phyloP scores from a whole-genome alignment of 2,797 vertebrate genomes.

The Cirrhinus molitorella region DNA sequence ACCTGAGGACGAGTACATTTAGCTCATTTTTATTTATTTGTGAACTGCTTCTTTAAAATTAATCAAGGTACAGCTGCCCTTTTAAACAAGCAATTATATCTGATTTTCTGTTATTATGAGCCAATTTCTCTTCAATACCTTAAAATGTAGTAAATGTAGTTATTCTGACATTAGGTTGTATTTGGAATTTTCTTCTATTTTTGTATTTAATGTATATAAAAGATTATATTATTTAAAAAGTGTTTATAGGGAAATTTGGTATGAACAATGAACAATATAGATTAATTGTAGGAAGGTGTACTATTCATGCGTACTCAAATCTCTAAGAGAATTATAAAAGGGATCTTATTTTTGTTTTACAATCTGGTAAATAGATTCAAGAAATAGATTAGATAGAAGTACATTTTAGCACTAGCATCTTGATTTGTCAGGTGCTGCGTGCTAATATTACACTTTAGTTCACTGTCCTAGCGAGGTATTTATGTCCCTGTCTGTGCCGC shows the following conservation, averaged over 20 bases:
- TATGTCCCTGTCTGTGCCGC: neutral
- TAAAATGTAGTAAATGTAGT: slow-evolving; percentile 41
- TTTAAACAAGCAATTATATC: neutral
- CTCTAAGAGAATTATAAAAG: neutral
- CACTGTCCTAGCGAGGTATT: neutral
- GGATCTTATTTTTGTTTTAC: neutral
- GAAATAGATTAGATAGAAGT: neutral
- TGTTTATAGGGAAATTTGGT: slow-evolving; percentile 32
- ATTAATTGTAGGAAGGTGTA: neutral
- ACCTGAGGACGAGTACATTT: neutral
- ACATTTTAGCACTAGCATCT: neutral
- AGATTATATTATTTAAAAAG: slow-evolving; percentile 59
- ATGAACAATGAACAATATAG: slow-evolving; percentile 39
- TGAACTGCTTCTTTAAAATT: neutral
- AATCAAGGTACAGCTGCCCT: neutral
- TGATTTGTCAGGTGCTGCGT: neutral
- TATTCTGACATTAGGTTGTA: slow-evolving; percentile 49
- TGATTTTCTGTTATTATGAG: neutral
- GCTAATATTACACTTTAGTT: neutral
- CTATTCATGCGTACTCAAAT: neutral
- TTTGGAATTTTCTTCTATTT: slow-evolving; percentile 51
- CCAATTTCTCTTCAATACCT: slow-evolving; percentile 1
- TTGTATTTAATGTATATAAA: slow-evolving; percentile 63
- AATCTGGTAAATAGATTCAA: neutral
- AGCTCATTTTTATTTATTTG: neutral